Evolutionary conservation across 2,888 invertebrate genomes (phyloP), one percentile per base, ranked within the genome.

Genomic region (Caenorhabditis parvicauda): DNA sequence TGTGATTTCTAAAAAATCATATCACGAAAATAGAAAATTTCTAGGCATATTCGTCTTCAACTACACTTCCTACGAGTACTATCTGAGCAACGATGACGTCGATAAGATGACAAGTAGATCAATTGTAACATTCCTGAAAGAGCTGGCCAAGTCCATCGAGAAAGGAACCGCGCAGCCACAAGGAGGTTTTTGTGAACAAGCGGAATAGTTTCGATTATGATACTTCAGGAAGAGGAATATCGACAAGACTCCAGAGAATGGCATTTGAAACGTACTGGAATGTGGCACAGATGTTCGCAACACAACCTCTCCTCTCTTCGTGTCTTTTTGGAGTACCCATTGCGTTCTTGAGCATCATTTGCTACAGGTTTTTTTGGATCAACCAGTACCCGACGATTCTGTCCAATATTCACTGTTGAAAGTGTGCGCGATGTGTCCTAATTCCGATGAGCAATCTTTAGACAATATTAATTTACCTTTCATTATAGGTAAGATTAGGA

Each of bases 271-370:
- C 67, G 17, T 70, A 70, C 51, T 67, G 70, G 55, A 70, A 68
- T 32, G 45, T 72, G 14, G 61, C 64, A 22, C 73, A 74, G 41
- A 81, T 81, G 81, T 81, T 81, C 64, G 63, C 72, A 25, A 75
- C 78, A 9, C 81, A 81, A 57, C 92, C 95, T 0, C 90, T 95
- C 62, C 84, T 98, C 60, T 93, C 94, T 3, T 87, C 91, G 28
- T 88, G 96, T 3, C 86, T 98, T 49, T 93, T 98, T 83, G 94
- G 95, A 1, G 86, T 96, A 59, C 96, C 96, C 0, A 85, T 92
- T 41, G 91, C 92, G 32, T 94, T 98, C 82, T 86, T 98, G 21
- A 89, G 90, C 22, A 87, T 96, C 21, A 94, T 98, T 75, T 88
- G 92, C 81, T 96, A 95, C 83, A 92, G 68, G 64, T 64, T 4